A percentile compares a stretch with the other conserved stretches of the same genome.
These are phyloP conservation scores for Cistogaster globosa DNA, from an alignment of 2,888 invertebrate species.

Conservation along the genomic window DNA sequence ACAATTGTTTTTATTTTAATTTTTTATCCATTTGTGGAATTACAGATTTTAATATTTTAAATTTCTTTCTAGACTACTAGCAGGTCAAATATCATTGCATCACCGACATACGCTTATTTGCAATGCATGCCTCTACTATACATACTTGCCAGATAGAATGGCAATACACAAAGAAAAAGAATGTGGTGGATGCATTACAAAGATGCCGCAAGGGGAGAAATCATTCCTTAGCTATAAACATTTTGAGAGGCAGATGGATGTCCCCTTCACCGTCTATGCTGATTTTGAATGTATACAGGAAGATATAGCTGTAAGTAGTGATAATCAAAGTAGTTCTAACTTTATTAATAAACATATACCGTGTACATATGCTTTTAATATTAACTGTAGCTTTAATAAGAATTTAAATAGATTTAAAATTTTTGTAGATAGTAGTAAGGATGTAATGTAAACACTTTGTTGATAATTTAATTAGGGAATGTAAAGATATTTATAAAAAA, in stretches of 20 bases:
- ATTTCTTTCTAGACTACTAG: not conserved
- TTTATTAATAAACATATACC: too few species aligned
- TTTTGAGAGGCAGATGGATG: not conserved
- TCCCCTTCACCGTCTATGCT: not conserved
- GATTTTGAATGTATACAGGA: not conserved
- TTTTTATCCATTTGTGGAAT: not conserved
- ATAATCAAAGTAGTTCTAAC: too few species aligned
- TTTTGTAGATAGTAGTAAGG: too few species aligned
- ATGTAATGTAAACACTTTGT: not conserved
- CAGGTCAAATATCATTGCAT: not conserved
- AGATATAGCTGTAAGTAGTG: too few species aligned
- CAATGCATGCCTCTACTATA: not conserved
- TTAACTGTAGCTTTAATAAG: too few species aligned
- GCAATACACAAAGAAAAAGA: not conserved
- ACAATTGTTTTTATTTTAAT: too few species aligned
- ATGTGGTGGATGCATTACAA: not conserved
- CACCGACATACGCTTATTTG: not conserved
- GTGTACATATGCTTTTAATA: too few species aligned
- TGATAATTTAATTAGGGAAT: not conserved
- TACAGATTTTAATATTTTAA: not conserved
- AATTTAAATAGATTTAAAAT: too few species aligned
- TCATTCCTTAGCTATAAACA: too few species aligned
- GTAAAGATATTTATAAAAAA: not conserved
- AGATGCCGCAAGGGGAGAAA: constrained; percentile 1
- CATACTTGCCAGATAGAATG: not conserved